Evolutionary conservation across 2,113 vertebrate species (phyloP).

Genomic region (Thymallus thymallus): DNA sequence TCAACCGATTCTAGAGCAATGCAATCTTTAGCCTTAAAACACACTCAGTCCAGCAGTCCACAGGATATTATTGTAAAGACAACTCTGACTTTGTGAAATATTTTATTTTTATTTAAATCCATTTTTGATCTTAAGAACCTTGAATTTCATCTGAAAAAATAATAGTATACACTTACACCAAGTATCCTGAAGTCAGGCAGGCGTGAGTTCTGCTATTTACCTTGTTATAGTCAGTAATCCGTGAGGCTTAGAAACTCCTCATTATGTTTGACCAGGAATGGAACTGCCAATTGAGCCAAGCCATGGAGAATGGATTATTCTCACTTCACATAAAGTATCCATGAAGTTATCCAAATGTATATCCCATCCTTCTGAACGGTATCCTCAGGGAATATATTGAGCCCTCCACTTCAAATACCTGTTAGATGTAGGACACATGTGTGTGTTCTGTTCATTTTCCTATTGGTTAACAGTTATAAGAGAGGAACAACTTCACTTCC

Average conservation of each 20-base stretch:
- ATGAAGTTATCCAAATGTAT: not conserved
- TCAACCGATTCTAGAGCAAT: conserved; percentile 54
- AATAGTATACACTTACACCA: no score
- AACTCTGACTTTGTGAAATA: no score
- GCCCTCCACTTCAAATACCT: not conserved
- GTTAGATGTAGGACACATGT: not conserved
- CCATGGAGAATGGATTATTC: conserved; percentile 1
- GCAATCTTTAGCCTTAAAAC: conserved; percentile 51
- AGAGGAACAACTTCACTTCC: conserved; percentile 39
- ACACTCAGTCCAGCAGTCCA: conserved; percentile 28
- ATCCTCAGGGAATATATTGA: not conserved
- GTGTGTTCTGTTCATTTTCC: conserved; percentile 14
- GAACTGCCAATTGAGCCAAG: conserved; percentile 20
- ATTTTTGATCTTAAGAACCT: no score
- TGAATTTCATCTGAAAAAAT: no score
- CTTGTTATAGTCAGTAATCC: conserved; percentile 41
- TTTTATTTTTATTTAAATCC: no score
- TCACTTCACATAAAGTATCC: not conserved
- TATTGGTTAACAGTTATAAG: conserved; percentile 33
- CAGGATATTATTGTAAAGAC: no score
- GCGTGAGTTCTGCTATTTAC: conserved; percentile 45
- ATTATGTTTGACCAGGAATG: conserved; percentile 17
- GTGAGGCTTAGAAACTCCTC: conserved; percentile 26
- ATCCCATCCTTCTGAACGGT: conserved; percentile 1
- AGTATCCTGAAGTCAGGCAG: no score